Conservation (phyloP, 2,797 vertebrate species). For the Paramormyrops hopkinsi region DNA sequence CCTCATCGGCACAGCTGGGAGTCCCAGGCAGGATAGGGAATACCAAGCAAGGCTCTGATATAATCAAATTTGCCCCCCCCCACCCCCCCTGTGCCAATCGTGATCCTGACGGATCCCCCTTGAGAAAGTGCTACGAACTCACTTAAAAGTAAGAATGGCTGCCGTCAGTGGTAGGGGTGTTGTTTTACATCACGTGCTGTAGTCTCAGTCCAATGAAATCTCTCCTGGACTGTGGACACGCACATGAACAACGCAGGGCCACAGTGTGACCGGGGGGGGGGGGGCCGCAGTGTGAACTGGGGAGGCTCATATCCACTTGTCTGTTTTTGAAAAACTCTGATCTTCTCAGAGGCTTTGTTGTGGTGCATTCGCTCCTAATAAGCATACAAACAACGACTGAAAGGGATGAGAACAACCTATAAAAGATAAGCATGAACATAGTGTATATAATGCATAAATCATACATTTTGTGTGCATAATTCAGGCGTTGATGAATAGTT, state of each 20-base stretch:
- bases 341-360: neutral
- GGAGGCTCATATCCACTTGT: neutral
- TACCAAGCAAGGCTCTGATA: neutral
- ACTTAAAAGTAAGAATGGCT: neutral
- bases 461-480: neutral
- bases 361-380: neutral
- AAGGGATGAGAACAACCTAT: neutral
- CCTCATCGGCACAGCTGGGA: slow-evolving; percentile 18
- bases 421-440: neutral
- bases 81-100: neutral
- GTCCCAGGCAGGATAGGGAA: neutral
- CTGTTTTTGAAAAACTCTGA: neutral
- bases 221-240: neutral
- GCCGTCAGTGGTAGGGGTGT: neutral
- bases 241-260: neutral
- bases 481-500: neutral
- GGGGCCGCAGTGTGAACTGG: too few relatives aligned
- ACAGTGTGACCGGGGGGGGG: neutral
- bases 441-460: neutral
- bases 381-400: neutral
- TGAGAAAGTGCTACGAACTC: neutral
- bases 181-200: neutral
- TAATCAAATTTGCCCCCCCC: slow-evolving; percentile 12
- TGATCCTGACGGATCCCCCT: neutral
- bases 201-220: neutral